A percentile compares a stretch with the other conserved stretches of the same genome.
These are phyloP conservation scores for Halichoerus grypus DNA, from an alignment of 2,113 vertebrate species.

Conservation along the genomic window DNA sequence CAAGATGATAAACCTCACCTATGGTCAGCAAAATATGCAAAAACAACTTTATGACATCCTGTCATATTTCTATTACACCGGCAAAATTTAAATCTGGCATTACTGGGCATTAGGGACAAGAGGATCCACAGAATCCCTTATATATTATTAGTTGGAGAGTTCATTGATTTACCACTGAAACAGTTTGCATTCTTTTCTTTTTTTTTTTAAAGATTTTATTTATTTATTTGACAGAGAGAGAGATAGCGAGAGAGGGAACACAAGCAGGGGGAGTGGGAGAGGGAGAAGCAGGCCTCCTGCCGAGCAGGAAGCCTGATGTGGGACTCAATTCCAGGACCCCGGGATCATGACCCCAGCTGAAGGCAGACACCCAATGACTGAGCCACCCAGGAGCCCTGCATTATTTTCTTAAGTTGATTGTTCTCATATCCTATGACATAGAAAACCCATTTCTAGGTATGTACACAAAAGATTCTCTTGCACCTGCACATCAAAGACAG, in stretches of 20 bases:
- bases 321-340: too few relatives aligned
- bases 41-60: background rate
- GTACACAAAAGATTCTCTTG: background rate
- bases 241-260: too few relatives aligned
- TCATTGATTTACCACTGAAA: background rate
- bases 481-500: background rate
- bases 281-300: too few relatives aligned
- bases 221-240: too few relatives aligned
- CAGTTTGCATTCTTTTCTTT: background rate
- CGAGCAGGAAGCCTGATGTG: too few relatives aligned
- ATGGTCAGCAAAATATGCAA: background rate
- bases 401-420: background rate
- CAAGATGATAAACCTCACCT: background rate
- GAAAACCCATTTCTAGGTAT: background rate
- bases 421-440: background rate
- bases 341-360: too few relatives aligned
- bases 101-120: background rate
- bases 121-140: background rate
- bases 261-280: too few relatives aligned
- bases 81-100: background rate
- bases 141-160: background rate
- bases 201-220: too few relatives aligned
- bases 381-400: too few relatives aligned
- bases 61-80: background rate
- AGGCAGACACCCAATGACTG: too few relatives aligned